Conservation (phyloP, 2,888 invertebrate species). For the Onchidella celtica region DNA sequence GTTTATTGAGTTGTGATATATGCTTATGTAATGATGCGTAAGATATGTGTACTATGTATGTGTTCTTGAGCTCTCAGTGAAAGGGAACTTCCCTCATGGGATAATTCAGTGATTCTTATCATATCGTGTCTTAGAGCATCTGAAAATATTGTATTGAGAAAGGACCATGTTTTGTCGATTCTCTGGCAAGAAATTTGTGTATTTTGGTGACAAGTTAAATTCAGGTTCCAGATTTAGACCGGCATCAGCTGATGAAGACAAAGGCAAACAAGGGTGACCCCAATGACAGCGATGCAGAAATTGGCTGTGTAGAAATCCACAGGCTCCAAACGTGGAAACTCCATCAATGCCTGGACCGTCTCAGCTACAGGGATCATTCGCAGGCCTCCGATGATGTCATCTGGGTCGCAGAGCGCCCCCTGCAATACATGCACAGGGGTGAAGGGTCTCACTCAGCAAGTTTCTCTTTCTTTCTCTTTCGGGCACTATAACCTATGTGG, state of each 20-base stretch:
- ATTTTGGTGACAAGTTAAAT: too few species aligned
- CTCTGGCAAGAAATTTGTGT: too few species aligned
- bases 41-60: too few species aligned
- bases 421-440: conserved; percentile 40
- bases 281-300: conserved; percentile 40
- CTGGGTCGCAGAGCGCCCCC: conserved; percentile 43
- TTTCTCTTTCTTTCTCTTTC: neutral
- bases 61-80: too few species aligned
- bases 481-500: neutral
- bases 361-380: conserved; percentile 29
- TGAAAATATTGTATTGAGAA: too few species aligned
- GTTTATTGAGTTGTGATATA: too few species aligned
- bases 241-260: neutral
- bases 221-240: too few species aligned
- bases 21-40: too few species aligned
- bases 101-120: too few species aligned
- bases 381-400: conserved; percentile 44
- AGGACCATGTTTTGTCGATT: too few species aligned
- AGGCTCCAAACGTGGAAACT: conserved; percentile 20
- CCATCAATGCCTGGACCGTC: conserved; percentile 27
- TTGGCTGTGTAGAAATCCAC: conserved; percentile 44
- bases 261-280: conserved; percentile 7
- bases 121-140: too few species aligned
- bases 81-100: too few species aligned
- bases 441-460: neutral